phyloP scores from a whole-genome alignment of 2,113 vertebrate species.

The Tachycineta bicolor region DNA sequence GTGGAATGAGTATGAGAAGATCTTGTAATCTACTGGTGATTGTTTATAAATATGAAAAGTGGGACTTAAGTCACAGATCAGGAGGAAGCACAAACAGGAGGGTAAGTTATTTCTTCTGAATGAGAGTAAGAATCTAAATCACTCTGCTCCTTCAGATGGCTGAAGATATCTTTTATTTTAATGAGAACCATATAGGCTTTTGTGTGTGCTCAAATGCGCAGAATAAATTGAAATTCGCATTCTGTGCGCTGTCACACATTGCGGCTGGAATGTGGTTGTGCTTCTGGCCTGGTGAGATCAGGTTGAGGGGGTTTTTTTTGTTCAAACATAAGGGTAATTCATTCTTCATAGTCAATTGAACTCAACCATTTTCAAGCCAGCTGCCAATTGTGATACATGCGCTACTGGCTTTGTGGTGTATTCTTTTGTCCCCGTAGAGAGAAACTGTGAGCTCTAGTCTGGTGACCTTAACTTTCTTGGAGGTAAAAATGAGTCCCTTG shows the following conservation, averaged over 20 bases:
- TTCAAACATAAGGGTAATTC: conserved; percentile 55
- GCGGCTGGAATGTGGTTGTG: conserved; percentile 36
- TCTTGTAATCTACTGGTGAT: not conserved
- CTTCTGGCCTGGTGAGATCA: conserved; percentile 59
- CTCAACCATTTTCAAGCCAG: conserved; percentile 42
- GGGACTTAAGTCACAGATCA: not conserved
- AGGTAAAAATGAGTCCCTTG: conserved; percentile 46
- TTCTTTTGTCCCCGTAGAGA: conserved; percentile 37
- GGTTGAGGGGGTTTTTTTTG: conserved; percentile 26
- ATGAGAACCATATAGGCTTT: conserved; percentile 52
- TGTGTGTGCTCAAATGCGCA: conserved; percentile 53
- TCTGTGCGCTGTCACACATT: conserved; percentile 48
- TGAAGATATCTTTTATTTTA: conserved; percentile 49
- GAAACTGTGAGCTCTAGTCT: not conserved
- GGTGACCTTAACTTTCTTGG: conserved; percentile 46
- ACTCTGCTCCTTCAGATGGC: conserved; percentile 19
- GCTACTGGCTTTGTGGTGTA: conserved; percentile 33
- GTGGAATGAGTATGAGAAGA: not conserved
- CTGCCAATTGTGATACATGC: conserved; percentile 26
- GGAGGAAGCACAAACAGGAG: not conserved
- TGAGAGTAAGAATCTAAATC: not conserved
- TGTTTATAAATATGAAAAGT: conserved; percentile 39
- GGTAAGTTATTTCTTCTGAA: conserved; percentile 1
- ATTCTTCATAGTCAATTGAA: conserved; percentile 65
- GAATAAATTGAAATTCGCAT: conserved; percentile 59